Base-by-base conservation (phyloP, 2,797 vertebrate genomes). In the Pseudochirops cupreus region DNA sequence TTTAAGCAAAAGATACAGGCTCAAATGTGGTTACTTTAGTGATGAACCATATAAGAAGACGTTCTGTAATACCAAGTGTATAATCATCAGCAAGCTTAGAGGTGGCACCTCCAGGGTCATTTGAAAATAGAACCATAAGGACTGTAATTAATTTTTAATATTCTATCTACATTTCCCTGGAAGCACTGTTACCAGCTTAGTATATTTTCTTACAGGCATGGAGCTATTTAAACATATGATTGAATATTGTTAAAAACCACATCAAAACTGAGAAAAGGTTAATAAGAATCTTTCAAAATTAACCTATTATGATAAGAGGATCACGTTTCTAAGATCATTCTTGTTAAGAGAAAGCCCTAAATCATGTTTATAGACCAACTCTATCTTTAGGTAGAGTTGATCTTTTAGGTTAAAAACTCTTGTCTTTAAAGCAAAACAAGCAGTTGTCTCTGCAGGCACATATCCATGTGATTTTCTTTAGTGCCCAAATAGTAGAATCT, bases 331-430 rank as follows among this genome's bases (percentile, higher is more conserved):
- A 55, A 24, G 5, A 46, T 82, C 18, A 82, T 89, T 59, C 74
- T 92, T 59, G 5, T 33, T 92, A 46, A 56, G 53, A n/a, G 39
- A 56, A 39, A 53, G 54, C 9, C 18, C n/a, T 29, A 59, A 62
- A 24, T 14, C 6, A 55, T 94, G 13, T 28, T 74, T 74, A 91
- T 52, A 74, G 28, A 54, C 90, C 11, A 74, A 53, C 29, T 53
- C 50, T 46, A 28, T 31, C 24, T 89, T 59, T 33, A 5, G 91
- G 0, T 12, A 10, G 33, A 87, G 31, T 56, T n/a, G 74, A 21
- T 92, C 24, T 91, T 92, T 59, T 58, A 58, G 57, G 54, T 53
- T 54, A 92, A 18, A n/a, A 94, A 53, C 54, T 92, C 16, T 90
- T 16, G 9, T 0, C 56, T 54, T 58, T 52, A 92, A 94, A 87